Evolutionary conservation across 2,797 vertebrate species (phyloP), one percentile per base, ranked within the genome.

Genomic region (Gobio occitaniae): DNA sequence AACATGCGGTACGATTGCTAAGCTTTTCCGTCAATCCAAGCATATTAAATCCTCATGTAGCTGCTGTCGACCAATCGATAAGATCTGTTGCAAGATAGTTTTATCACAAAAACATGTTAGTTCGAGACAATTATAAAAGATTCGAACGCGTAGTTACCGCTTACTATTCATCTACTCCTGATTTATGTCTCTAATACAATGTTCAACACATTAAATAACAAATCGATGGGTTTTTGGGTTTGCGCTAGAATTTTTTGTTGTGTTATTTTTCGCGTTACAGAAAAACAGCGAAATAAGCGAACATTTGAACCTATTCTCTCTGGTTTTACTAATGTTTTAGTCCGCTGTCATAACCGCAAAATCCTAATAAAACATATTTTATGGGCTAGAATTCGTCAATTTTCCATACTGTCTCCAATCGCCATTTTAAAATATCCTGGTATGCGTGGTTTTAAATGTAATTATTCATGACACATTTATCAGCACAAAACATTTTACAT

Each of bases 1-100:
- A 86, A 87, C 61, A 85, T 82, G 78, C 80, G 72, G 21, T 47
- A 61, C n/a, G 59, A 87, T 86, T 87, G 81, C 80, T 54, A 80
- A 56, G 83, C 72, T 82, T 81, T 84, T 32, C 36, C 48, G 54
- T 88, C 80, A 76, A 70, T 59, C 84, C 66, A 56, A 65, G 78
- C 16, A 25, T 65, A 70, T 83, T 52, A 78, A 69, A 71, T 77
- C 52, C 74, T 75, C 52, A 81, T 19, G 17, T 63, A 44, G 76
- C 29, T 77, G 48, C 50, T 63, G 50, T 59, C 50, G 38, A 72
- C 69, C 54, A 44, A 44, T 71, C 41, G 71, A 76, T 78, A 86
- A 41, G n/a, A 66, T 47, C 41, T 61, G 12, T 21, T 82, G 52
- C 65, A 13, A 59, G n/a, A 50, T 48, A 59, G 6, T 54, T 65